Base-by-base conservation (phyloP, 2,888 invertebrate species). In the Thymelicus lineola region DNA sequence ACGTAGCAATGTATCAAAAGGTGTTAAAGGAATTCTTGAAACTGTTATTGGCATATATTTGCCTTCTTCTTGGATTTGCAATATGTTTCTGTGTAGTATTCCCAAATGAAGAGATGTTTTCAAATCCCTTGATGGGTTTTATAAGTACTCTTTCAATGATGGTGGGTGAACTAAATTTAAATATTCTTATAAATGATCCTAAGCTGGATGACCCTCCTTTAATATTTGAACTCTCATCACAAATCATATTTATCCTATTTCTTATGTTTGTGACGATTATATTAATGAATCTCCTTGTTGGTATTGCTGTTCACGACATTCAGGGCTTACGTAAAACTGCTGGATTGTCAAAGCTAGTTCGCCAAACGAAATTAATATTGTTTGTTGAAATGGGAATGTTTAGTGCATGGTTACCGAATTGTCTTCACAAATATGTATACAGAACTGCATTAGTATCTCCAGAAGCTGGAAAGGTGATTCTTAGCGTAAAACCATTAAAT, bases 1-100 rank as follows among this genome's bases (percentile, higher is more conserved):
- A 98, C 82, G 97, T 98, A 0, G 97, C 98, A 0, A 98, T 98
- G 98, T 97, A 97, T 77, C 97, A 97, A 1, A 96, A 97, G 83
- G 97, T 97, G 0, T 96, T 97, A 77, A 96, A 96, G 0, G 97
- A 98, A 87, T 97, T 98, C 77, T 95, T 97, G 35, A 97, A 97
- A 81, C 90, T 98, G 14, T 94, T 98, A 38, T 88, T 97, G 77
- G 97, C 97, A 0, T 98, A 97, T 81, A 96, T 97, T 0, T 97
- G 97, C 79, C 94, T 98, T 64, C 88, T 98, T 36, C 95, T 98
- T 17, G 98, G 97, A 0, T 98, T 98, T 79, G 97, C 97, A 0
- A 96, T 97, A 59, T 97, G 97, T 79, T 98, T 98, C 82, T 97
- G 97, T 86, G 97, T 98, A 0, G 96, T 98, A 67, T 98, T 97